Base-by-base conservation (phyloP, 2,797 vertebrate species). In the Lagorchestes hirsutus region DNA sequence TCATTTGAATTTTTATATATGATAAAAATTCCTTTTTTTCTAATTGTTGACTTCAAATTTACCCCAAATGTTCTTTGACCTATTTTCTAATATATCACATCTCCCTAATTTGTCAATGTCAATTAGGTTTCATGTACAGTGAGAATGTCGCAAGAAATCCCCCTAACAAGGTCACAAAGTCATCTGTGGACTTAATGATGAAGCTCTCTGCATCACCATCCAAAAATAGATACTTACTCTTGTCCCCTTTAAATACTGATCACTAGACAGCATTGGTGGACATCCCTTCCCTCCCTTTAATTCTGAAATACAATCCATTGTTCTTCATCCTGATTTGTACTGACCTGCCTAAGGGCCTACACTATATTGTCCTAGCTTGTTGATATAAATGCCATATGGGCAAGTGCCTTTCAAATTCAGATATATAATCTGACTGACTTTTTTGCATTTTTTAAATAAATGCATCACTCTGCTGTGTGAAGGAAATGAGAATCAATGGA, bases 41-140 rank as follows among this genome's bases (percentile, higher is more conserved):
- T 95, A 11, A 58, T 91, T 55, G 34, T 82, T 54, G 94, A n/a
- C 24, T 82, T 92, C 12, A 29, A 91, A 87, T 94, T 82, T 94
- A 90, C 22, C 34, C 14, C 14, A 34, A 9, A 29, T 87, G 1
- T 2, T 90, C 55, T 55, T 95, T 91, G 91, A 3, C 24, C 13
- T 90, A 11, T 40, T 27, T 16, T 95, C 1, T 92, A 92, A 90
- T 34, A 94, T 10, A 58, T 93, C n/a, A 94, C 50, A 18, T 90
- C 90, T 59, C 52, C 46, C 54, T 87, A 82, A 96, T 91, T 93
- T 67, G 31, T 93, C 16, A 93, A 3, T 87, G 96, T 95, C 52
- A 94, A 40, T 82, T 82, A 46, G n/a, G 24, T 82, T 82, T 82
- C n/a, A 24, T 40, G 18, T 46, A 24, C 40, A 46, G 18, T 27